Evolutionary conservation across 2,797 vertebrate species (phyloP).

Genomic region (Premnoplex brunnescens): DNA sequence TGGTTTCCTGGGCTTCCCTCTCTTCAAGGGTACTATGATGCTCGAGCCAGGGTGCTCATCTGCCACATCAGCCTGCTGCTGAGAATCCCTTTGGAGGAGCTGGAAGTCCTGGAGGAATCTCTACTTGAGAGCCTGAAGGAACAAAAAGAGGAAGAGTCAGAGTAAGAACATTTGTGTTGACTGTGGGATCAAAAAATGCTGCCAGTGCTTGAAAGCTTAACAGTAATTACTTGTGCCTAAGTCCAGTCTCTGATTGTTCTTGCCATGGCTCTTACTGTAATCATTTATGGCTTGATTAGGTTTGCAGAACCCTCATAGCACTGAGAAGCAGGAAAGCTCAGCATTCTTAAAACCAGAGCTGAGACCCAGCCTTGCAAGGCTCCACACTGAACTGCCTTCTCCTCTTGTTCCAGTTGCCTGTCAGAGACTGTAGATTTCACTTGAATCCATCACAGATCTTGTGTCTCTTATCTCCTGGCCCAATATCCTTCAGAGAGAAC

Average conservation of each 20-base stretch:
- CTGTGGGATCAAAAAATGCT: neutral
- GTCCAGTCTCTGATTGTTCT: slow-evolving; percentile 4
- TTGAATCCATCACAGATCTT: neutral
- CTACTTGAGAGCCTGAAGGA: slow-evolving; percentile 89
- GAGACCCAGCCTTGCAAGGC: neutral
- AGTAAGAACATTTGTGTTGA: slow-evolving; percentile 79
- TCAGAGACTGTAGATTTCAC: neutral
- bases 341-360: neutral
- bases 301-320: neutral
- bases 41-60: slow-evolving; percentile 88
- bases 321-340: neutral
- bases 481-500: neutral
- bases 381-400: neutral
- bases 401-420: neutral
- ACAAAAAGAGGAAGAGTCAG: slow-evolving; percentile 83
- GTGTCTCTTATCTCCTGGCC: neutral
- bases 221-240: slow-evolving; percentile 12
- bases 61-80: slow-evolving; percentile 86
- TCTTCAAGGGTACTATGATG: slow-evolving; percentile 87
- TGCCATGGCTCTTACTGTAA: neutral
- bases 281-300: slow-evolving; percentile 20
- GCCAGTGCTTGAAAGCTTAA: neutral
- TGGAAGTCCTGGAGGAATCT: slow-evolving; percentile 89
- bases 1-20: slow-evolving; percentile 3
- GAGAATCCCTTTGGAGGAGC: slow-evolving; percentile 78